Conservation (phyloP, 2,888 invertebrate species). For the Rotaria magnacalcarata region DNA sequence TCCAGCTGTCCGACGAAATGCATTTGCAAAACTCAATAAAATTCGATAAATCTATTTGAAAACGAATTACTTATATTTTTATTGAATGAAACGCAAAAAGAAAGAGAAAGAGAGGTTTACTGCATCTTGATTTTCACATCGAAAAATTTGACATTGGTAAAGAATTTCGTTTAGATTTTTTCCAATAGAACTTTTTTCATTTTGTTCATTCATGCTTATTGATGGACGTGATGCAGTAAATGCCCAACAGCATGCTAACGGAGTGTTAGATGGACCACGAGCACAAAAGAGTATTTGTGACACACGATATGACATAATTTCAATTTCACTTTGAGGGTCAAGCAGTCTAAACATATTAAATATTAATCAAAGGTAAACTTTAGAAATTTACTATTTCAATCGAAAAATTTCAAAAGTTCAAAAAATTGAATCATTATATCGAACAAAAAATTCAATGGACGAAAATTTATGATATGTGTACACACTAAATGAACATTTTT, state of each 20-base stretch:
- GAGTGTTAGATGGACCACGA: slow-evolving; percentile 72
- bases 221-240: slow-evolving; percentile 82
- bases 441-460: too few species aligned
- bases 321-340: slow-evolving; percentile 66
- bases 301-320: slow-evolving; percentile 82
- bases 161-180: slow-evolving; percentile 79
- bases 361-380: too few species aligned
- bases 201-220: background rate
- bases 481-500: too few species aligned
- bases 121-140: slow-evolving; percentile 87
- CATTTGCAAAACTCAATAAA: slow-evolving; percentile 17
- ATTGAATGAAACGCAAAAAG: too few species aligned
- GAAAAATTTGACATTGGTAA: slow-evolving; percentile 93
- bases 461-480: too few species aligned
- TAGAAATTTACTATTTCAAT: too few species aligned
- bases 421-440: too few species aligned
- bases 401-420: too few species aligned
- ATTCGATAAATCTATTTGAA: slow-evolving; percentile 23
- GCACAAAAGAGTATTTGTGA: slow-evolving; percentile 90
- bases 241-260: slow-evolving; percentile 86
- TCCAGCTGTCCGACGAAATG: background rate
- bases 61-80: background rate
- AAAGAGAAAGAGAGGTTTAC: slow-evolving; percentile 63
- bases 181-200: slow-evolving; percentile 60
- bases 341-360: slow-evolving; percentile 63